Evolutionary conservation across 2,888 invertebrate species (phyloP).

Genomic region (Tenthredo amoena): DNA sequence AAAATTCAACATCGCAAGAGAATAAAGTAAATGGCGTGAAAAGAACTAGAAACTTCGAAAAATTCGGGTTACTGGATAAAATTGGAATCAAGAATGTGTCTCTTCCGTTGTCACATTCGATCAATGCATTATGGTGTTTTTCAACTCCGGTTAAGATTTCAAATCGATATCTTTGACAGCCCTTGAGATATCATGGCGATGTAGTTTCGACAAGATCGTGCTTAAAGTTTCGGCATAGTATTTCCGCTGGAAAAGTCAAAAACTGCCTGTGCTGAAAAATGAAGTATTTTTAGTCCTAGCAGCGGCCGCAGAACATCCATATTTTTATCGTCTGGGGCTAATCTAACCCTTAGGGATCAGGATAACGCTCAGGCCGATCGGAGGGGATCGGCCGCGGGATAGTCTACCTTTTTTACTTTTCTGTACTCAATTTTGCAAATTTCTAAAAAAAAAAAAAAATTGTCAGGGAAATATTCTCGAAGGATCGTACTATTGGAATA

Average conservation of each 20-base stretch:
- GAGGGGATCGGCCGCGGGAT: not conserved
- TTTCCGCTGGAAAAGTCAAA: no score
- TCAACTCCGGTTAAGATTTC: no score
- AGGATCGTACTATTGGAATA: not conserved
- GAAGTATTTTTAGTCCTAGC: not conserved
- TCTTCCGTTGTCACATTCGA: no score
- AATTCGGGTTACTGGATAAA: no score
- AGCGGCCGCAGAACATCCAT: not conserved
- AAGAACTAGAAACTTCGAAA: not conserved
- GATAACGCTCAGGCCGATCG: not conserved
- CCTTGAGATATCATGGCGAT: no score
- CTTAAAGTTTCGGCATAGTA: no score
- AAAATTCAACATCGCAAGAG: not conserved
- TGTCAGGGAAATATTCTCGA: not conserved
- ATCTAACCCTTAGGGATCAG: not conserved
- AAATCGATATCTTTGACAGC: no score
- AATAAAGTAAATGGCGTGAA: not conserved
- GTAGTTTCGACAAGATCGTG: no score
- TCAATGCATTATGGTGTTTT: no score
- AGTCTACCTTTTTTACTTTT: not conserved
- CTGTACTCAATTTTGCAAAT: not conserved
- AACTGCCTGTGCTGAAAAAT: no score
- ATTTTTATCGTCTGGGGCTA: not conserved
- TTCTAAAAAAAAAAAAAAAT: not conserved
- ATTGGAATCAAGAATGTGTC: no score